phyloP scores from a whole-genome alignment of 2,888 invertebrate genomes.

The Meloe dianella region DNA sequence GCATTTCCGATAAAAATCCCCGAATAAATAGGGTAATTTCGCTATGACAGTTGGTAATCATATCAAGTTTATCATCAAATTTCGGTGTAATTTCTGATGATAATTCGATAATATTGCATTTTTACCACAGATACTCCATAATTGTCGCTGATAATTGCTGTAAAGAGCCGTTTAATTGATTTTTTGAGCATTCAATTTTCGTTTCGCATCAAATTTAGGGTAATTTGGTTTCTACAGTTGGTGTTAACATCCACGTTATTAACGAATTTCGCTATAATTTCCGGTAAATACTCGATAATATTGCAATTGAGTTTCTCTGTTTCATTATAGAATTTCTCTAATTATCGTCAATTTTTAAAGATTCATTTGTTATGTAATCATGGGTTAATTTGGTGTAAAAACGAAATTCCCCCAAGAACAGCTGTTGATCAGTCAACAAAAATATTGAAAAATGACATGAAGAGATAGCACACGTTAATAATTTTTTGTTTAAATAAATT shows the following conservation, averaged over 20 bases:
- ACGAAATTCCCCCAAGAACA: constrained; percentile 29
- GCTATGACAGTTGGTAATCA: too few relatives aligned
- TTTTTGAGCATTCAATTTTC: too few relatives aligned
- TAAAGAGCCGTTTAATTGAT: too few relatives aligned
- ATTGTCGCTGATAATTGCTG: too few relatives aligned
- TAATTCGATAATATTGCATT: too few relatives aligned
- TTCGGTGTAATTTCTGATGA: too few relatives aligned
- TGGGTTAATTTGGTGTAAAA: constrained; percentile 2
- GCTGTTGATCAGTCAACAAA: constrained; percentile 32
- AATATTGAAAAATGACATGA: constrained; percentile 36
- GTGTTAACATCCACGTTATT: not conserved
- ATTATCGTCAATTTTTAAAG: not conserved
- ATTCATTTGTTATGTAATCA: not conserved
- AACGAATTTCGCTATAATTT: not conserved
- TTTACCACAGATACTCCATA: too few relatives aligned
- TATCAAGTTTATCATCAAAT: too few relatives aligned
- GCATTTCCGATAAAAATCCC: too few relatives aligned
- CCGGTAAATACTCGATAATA: not conserved
- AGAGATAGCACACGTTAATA: constrained; percentile 19
- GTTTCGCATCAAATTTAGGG: too few relatives aligned
- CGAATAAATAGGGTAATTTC: too few relatives aligned
- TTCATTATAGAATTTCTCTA: not conserved
- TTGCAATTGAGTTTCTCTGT: not conserved
- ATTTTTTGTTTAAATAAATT: not conserved
- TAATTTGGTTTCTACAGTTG: not conserved